Evolutionary conservation across 2,888 invertebrate species (phyloP).

Genomic region (Lampropteryx suffumata): DNA sequence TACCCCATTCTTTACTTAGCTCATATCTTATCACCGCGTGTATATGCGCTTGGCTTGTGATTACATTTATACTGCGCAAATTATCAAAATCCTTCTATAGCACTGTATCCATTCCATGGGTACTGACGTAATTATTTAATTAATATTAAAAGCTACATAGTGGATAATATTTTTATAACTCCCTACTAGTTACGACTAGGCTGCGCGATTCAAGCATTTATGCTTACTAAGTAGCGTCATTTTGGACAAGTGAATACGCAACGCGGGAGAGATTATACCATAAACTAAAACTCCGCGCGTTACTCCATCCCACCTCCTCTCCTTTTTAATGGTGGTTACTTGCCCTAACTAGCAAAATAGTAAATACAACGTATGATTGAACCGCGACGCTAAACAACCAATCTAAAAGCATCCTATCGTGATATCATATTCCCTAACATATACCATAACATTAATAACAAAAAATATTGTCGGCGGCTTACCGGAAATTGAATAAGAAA

Average conservation of each 20-base stretch:
- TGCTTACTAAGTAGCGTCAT: no score
- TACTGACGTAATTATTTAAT: constrained; percentile 9
- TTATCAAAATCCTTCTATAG: constrained; percentile 9
- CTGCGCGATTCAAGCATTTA: constrained; percentile 9
- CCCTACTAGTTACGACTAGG: constrained; percentile 1
- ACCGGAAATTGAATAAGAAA: constrained; percentile 13
- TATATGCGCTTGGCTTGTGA: constrained; percentile 15
- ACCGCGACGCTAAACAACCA: constrained; percentile 7
- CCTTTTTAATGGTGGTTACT: no score
- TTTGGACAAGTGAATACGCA: no score
- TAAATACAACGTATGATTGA: constrained; percentile 5
- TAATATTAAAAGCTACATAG: constrained; percentile 8
- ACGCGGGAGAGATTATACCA: no score
- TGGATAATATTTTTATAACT: constrained; percentile 11
- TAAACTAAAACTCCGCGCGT: no score
- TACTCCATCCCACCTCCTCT: no score
- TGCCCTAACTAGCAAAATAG: not conserved
- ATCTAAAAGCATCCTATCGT: constrained; percentile 15
- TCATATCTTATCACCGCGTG: constrained; percentile 27
- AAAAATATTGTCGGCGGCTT: constrained; percentile 1
- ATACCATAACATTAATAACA: not conserved
- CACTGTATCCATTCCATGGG: constrained; percentile 23
- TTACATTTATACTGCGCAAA: constrained; percentile 18
- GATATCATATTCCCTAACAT: constrained; percentile 9
- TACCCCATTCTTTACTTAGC: constrained; percentile 24